These are phyloP conservation scores for Leucophenga varia DNA, from an alignment of 1,140 invertebrate genomes.

Conservation along the genomic window DNA sequence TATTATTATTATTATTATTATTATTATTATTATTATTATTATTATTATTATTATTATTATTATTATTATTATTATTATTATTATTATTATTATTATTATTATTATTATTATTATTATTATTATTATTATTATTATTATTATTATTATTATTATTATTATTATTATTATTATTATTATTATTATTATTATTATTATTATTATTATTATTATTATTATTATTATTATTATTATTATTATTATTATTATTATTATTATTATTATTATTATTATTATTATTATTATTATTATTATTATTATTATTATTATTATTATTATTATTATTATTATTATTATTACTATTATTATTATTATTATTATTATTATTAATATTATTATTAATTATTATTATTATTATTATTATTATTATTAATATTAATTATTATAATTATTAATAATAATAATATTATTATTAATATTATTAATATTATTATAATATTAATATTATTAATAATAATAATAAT, in stretches of 20 bases:
- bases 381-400: no score
- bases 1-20: not conserved
- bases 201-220: not conserved
- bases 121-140: not conserved
- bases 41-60: not conserved
- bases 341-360: not conserved
- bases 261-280: not conserved
- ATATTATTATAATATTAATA: no score
- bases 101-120: not conserved
- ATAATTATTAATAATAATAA: no score
- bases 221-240: not conserved
- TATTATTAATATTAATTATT: no score
- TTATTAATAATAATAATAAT: no score
- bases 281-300: not conserved
- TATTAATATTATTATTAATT: no score
- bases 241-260: not conserved
- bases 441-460: no score
- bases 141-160: not conserved
- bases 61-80: not conserved
- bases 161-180: not conserved
- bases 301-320: not conserved
- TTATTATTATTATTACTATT: not conserved
- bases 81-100: not conserved
- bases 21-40: not conserved
- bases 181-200: not conserved